Base-by-base conservation (phyloP, 2,113 vertebrate species). In the Naja naja region DNA sequence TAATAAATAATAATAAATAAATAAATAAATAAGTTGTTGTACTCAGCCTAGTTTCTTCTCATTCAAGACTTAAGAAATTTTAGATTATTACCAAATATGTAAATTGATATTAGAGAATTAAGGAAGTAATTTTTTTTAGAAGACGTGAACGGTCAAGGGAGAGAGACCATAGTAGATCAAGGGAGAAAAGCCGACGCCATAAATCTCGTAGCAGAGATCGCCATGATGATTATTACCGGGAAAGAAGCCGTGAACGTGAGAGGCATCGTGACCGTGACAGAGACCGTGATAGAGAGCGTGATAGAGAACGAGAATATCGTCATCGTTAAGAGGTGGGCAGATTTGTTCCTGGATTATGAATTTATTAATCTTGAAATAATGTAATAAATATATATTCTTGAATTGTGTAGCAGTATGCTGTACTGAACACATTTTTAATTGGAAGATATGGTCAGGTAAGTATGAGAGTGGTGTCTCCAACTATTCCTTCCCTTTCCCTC, bases 91-190 rank as follows among this genome's bases (percentile, higher is more conserved):
- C 11, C 49, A 89, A 27, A 90, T 7, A 12, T 64, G 1, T 47
- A 81, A 23, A 8, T 69, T 55, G 1, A 56, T 94, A 69, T 85
- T 92, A 93, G 93, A 96, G 96, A 91, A 94, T 97, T 98, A 98
- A 98, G 98, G 94, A 97, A 97, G 97, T 98, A 98, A 96, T 98
- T 96, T 97, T 94, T 97, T 97, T 97, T 97, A 98, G 98, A 98
- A 99, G 99, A 98, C 98, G 99, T 97, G 99, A 99, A 97, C 98
- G 99, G 95, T 99, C 99, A 95, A 98, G 99, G 97, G 99, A 99
- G 97, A 98, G 99, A 92, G 99, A 99, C 97, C 99, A 99, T 97
- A 99, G 99, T 96, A 99, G 99, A 95, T 99, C 99, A 94, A 97
- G 99, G 96, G 99, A 99, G 97, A 99, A 99, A 97, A 99, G 99